Base-by-base conservation (phyloP, 2,797 vertebrate species). In the Lacerta bilineata region DNA sequence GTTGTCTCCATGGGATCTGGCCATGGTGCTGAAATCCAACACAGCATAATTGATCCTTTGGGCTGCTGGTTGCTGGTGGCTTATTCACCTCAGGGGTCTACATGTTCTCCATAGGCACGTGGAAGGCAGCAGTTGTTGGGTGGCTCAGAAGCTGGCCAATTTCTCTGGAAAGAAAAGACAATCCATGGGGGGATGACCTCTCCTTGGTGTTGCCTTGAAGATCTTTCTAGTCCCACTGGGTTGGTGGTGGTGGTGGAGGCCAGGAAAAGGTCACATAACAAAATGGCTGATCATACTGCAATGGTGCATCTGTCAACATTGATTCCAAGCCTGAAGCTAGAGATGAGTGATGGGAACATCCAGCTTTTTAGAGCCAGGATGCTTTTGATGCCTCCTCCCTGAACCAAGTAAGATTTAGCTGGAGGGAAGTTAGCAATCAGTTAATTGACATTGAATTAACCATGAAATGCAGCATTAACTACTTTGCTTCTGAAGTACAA, bases 371-470 rank as follows among this genome's bases (percentile, higher is more conserved):
- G 98, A 98, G 98, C 97, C 96, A 96, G 97, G 98, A 98, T 98
- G 98, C 97, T 97, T 98, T 98, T 98, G 98, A 98, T 98, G 98
- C 98, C 97, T 97, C 97, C 98, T 97, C 96, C 96, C 97, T 93
- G 95, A 96, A 95, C 97, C 90, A 95, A 97, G 96, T 96, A 97
- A 96, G 97, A 97, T 98, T 98, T 97, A 95, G 98, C 98, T 98
- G 96, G 97, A 98, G 98, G 98, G 98, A 98, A 98, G 98, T 98
- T 98, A 98, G 98, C 98, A 98, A 98, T 98, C 98, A 97, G 97
- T 98, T 99, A 99, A 99, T 99, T 99, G 98, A 99, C 98, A 98
- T 97, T 98, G 98, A 99, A 99, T 99, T 99, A 99, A 99, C 98
- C 98, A 98, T 99, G 98, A 99, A 99, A 99, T 97, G 96, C 97